Evolutionary conservation across 2,113 vertebrate species (phyloP), one percentile per base, ranked within the genome.

Genomic region (Eulacestoma nigropectus): DNA sequence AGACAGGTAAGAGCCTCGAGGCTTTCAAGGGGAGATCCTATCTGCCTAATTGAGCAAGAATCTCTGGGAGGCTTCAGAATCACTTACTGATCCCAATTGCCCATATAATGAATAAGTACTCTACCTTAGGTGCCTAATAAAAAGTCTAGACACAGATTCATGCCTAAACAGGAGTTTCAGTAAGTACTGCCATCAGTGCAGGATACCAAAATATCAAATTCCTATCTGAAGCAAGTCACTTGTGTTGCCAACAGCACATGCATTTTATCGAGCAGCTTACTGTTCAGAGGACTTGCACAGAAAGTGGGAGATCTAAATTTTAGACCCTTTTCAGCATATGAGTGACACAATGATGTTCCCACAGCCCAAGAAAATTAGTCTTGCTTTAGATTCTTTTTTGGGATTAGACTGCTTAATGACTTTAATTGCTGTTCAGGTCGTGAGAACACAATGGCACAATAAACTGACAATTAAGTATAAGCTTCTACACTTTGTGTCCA

Each of bases 181-280:
- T 53, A 39, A 67, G 21, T 30, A 35, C 16, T 80, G 69, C 30
- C 49, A 65, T 80, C 18, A 64, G 10, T 8, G 3, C 30, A 73
- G 21, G 10, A 6, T 44, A 84, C 49, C 16, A 87, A 80, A 85
- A 86, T 35, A 76, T 7, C 3, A 68, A 83, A 69, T 47, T 86
- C 9, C 4, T 8, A 12, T 57, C 7, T 76, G 72, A 67, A 79
- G 25, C 1, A 64, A 64, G 30, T 33, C 4, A 26, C 0, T 76
- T 64, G 6, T 27, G 12, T 35, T 68, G 18, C 30, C 9, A 47
- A 27, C 18, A 80, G 12, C 12, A 14, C 4, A 27, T 14, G 4
- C 5, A 29, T 63, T 41, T 39, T 80, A 47, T 52, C 0, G 0
- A 93, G 39, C 12, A 20, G 2, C 7, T 14, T 55, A 5, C 25